These are phyloP conservation scores for Myotis planiceps DNA, from an alignment of 2,797 vertebrate species.

Conservation along the genomic window DNA sequence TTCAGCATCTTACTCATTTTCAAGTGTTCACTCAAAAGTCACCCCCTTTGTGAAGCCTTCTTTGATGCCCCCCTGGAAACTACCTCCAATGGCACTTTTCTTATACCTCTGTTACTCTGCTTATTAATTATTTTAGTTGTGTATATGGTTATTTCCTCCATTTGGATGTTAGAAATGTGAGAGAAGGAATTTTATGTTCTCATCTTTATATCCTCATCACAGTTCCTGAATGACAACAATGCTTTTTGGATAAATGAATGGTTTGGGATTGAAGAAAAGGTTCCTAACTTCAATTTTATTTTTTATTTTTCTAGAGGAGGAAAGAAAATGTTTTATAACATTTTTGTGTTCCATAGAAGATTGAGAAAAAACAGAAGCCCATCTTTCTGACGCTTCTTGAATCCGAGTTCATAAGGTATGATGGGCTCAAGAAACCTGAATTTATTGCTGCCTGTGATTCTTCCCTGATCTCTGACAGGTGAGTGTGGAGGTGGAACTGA, in stretches of 20 bases:
- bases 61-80: not conserved
- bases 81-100: not conserved
- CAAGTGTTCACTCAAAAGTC: not conserved
- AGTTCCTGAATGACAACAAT: not conserved
- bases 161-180: not conserved
- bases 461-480: constrained; percentile 40
- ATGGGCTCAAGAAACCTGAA: not conserved
- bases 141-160: not conserved
- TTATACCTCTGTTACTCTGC: not conserved
- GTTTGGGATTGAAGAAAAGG: not conserved
- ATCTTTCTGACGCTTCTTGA: not conserved
- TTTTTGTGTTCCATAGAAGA: not conserved
- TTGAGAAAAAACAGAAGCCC: not conserved
- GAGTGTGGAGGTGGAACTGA: constrained; percentile 37
- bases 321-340: not conserved
- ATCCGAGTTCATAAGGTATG: not conserved
- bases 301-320: not conserved
- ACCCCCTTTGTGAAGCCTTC: not conserved
- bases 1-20: not conserved
- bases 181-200: not conserved
- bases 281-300: constrained; percentile 6
- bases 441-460: not conserved
- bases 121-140: not conserved
- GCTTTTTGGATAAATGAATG: not conserved
- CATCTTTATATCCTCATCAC: not conserved